These are phyloP conservation scores for Tupaia tana DNA, from an alignment of 2,113 vertebrate genomes.

Conservation along the genomic window DNA sequence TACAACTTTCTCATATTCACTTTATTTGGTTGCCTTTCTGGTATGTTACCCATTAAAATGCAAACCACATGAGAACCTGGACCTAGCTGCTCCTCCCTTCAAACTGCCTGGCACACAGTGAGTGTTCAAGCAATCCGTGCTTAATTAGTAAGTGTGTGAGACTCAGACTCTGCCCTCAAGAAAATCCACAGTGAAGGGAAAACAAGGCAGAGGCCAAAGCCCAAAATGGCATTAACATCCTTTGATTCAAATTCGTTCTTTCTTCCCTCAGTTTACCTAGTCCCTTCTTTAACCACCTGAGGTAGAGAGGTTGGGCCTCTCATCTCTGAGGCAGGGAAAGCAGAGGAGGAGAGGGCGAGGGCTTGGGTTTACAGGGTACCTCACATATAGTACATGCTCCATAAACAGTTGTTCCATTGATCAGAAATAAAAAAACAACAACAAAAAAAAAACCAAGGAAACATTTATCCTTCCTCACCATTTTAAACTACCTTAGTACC, in stretches of 20 bases:
- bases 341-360: not conserved
- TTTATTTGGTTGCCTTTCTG: not conserved
- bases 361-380: not conserved
- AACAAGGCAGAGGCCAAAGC: not conserved
- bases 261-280: not conserved
- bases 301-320: not conserved
- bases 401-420: not conserved
- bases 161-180: not conserved
- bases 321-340: not conserved
- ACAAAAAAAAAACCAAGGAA: not conserved
- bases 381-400: not conserved
- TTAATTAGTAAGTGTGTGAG: slow-evolving; percentile 4
- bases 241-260: not conserved
- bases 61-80: not conserved
- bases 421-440: not conserved
- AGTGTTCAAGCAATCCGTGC: slow-evolving; percentile 14
- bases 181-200: not conserved
- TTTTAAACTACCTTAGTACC: not conserved
- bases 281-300: not conserved
- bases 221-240: not conserved
- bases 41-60: not conserved
- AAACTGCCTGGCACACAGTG: not conserved
- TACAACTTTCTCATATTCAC: not conserved
- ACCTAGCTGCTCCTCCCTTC: not conserved
- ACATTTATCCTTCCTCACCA: not conserved